Percentiles rank a stretch among this genome's conserved stretches.
phyloP scores from a whole-genome alignment of 2,888 invertebrate species.

The Deilephila elpenor region DNA sequence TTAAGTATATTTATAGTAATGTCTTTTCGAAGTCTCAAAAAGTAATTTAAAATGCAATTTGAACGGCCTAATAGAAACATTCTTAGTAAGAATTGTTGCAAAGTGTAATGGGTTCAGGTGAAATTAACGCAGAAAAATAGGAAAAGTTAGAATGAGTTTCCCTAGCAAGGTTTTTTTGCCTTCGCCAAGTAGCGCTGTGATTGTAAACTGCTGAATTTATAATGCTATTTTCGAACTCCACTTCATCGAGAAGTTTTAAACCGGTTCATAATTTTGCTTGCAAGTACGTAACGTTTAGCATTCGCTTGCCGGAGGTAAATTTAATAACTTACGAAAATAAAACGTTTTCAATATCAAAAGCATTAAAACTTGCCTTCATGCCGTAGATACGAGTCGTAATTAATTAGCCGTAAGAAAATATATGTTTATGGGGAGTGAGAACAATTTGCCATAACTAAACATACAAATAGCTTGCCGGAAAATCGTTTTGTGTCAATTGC shows the following conservation, averaged over 20 bases:
- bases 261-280: constrained; percentile 77
- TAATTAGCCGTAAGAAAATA: constrained; percentile 3
- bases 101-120: constrained; percentile 84
- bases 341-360: constrained; percentile 6
- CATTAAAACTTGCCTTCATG: constrained; percentile 11
- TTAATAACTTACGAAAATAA: constrained; percentile 50
- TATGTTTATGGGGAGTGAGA: background rate
- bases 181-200: constrained; percentile 80
- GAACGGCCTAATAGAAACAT: constrained; percentile 78
- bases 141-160: constrained; percentile 84
- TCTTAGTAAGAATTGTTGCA: constrained; percentile 81
- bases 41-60: constrained; percentile 82
- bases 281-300: constrained; percentile 66
- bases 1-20: constrained; percentile 13
- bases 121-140: constrained; percentile 85
- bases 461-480: constrained; percentile 12
- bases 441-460: background rate
- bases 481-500: constrained; percentile 1
- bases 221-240: constrained; percentile 83
- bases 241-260: constrained; percentile 81
- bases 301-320: constrained; percentile 48
- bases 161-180: constrained; percentile 76
- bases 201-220: constrained; percentile 85
- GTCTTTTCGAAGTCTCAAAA: constrained; percentile 54
- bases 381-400: background rate